These are phyloP conservation scores for Andrena chrysosceles DNA, from an alignment of 2,888 invertebrate genomes.

Conservation along the genomic window DNA sequence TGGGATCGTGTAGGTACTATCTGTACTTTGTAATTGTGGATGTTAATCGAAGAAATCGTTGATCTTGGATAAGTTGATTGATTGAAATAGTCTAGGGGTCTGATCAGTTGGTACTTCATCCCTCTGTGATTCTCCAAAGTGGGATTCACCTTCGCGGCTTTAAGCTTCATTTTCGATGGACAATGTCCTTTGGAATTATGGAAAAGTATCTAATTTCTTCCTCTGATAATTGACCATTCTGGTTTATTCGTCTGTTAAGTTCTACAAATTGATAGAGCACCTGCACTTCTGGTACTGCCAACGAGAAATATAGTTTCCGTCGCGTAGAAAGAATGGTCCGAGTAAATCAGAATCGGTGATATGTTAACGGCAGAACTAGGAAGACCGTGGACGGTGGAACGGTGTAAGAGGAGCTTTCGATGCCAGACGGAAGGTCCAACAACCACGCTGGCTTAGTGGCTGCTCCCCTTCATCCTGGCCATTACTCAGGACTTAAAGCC, in stretches of 20 bases:
- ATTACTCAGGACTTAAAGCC: conserved; percentile 71
- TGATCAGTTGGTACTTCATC: neutral
- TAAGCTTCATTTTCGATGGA: neutral
- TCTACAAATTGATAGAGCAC: neutral
- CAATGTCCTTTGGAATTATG: neutral
- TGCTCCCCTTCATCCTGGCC: conserved; percentile 63
- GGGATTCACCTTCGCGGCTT: too few relatives aligned
- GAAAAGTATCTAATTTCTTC: conserved; percentile 6
- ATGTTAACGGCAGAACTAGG: conserved; percentile 58
- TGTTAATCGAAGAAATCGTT: neutral
- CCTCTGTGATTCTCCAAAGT: neutral
- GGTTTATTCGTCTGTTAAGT: neutral
- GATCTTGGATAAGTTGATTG: neutral
- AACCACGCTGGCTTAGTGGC: conserved; percentile 65
- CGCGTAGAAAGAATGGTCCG: conserved; percentile 13
- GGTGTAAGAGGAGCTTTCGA: conserved; percentile 52
- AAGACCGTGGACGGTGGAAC: conserved; percentile 45
- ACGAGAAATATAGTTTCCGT: conserved; percentile 27
- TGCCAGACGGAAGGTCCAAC: conserved; percentile 67
- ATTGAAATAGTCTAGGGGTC: neutral
- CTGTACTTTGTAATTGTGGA: neutral
- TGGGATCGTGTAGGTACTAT: neutral
- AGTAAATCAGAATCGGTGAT: conserved; percentile 44
- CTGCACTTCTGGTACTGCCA: neutral
- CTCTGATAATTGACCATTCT: neutral